Base-by-base conservation (phyloP, 2,113 vertebrate genomes). In the Heterochromis multidens region DNA sequence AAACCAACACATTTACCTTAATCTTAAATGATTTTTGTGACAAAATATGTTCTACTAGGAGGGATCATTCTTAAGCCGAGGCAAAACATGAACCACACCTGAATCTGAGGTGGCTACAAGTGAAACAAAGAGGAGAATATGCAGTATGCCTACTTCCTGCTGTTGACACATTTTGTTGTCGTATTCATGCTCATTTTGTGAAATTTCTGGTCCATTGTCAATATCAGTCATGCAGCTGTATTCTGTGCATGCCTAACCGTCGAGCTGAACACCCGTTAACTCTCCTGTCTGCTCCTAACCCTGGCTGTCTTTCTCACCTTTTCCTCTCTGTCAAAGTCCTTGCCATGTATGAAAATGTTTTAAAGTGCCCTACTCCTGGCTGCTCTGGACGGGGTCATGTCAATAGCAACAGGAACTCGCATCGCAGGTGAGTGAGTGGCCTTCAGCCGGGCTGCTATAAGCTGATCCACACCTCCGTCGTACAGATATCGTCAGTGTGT, bases 381-480 rank as follows among this genome's bases (percentile, higher is more conserved):
- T 99, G 99, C 97, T 99, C 99, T 90, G 99, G 99, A 96, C 97
- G 99, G 84, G 99, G 99, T 92, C 99, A 99, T 92, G 98, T 99
- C 95, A 99, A 99, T 97, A 99, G 99, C 98, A 99, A 99, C 99
- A 98, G 99, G 97, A 99, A 99, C 97, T 99, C 99, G 19, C 99
- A 99, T 93, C 95, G 99, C 96, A 99, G 99, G 99, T 99, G 97
- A 98, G 99, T 97, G 92, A 62, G 86, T 72, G 77, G 76, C 52
- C 33, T 46, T 12, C 60, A 29, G 80, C 25, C 11, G 21, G 81
- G 59, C 23, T 59, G 78, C 83, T 78, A 61, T 35, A 58, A 70
- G 70, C 56, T 37, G 70, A 61, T 14, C 21, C 60, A 40, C 76
- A 23, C 58, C 57, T 43, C 57, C 4, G 8, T 33, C 27, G 19